phyloP scores from a whole-genome alignment of 2,888 invertebrate species.

The Polylopha cassiicola region DNA sequence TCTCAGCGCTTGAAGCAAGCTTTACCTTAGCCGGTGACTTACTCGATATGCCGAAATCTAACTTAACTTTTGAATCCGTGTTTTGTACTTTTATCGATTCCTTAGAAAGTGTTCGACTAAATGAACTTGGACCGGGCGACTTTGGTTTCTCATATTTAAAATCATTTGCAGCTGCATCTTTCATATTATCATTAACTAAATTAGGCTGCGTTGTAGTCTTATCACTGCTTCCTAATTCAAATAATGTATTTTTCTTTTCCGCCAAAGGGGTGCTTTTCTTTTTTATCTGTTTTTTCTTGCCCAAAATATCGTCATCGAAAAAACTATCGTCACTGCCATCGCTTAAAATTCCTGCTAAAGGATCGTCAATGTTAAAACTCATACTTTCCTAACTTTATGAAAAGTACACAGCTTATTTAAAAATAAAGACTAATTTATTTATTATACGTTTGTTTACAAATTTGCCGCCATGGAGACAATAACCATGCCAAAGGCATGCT shows the following conservation, averaged over 20 bases:
- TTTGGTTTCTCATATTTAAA: slow-evolving; percentile 36
- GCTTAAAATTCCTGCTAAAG: slow-evolving; percentile 80
- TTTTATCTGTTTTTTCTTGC: slow-evolving; percentile 59
- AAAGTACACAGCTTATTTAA: too few species aligned
- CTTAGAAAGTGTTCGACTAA: slow-evolving; percentile 45
- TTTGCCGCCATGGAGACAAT: slow-evolving; percentile 53
- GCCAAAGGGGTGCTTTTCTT: slow-evolving; percentile 46
- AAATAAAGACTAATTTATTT: too few species aligned
- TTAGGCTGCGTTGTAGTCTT: slow-evolving; percentile 32
- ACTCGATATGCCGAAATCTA: slow-evolving; percentile 23
- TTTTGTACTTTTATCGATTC: slow-evolving; percentile 45
- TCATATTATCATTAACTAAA: slow-evolving; percentile 33
- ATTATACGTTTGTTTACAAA: slow-evolving; percentile 43
- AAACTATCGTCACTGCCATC: slow-evolving; percentile 85
- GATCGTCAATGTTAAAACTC: slow-evolving; percentile 79
- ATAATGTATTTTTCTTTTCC: slow-evolving; percentile 59
- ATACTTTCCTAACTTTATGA: too few species aligned
- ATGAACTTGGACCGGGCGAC: slow-evolving; percentile 38
- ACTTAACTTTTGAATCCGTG: slow-evolving; percentile 35
- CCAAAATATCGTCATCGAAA: slow-evolving; percentile 79
- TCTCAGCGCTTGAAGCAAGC: slow-evolving; percentile 44
- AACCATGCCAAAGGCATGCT: slow-evolving; percentile 3
- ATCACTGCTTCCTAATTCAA: slow-evolving; percentile 50
- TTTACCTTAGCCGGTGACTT: slow-evolving; percentile 54
- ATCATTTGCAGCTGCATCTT: slow-evolving; percentile 36